Evolutionary conservation across 2,888 invertebrate species (phyloP), one percentile per base, ranked within the genome.

Genomic region (Epinotia nisella): DNA sequence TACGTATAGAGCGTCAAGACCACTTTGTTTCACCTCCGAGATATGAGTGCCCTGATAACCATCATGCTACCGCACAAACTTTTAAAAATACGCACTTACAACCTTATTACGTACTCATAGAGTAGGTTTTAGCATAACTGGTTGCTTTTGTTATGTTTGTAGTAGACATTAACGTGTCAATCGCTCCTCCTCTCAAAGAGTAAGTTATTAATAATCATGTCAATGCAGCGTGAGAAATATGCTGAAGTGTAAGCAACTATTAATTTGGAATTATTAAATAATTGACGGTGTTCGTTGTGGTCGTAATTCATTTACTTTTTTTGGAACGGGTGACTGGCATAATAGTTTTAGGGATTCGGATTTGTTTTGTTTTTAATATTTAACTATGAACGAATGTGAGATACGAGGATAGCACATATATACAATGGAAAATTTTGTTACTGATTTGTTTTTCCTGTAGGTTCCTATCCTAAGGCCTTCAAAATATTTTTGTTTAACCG

Each of bases 221-320:
- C 91, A 90, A 89, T 90, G 85, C 79, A 75, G 77, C 92, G 92
- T 93, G 92, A 92, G 92, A 93, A 92, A 89, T 88, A 87, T 90
- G 87, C 88, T 84, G 85, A 86, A 85, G 83, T 83, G 85, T 71
- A 70, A 81, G 87, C 85, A 88, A 89, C 88, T 90, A 89, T 90
- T 90, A 90, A 90, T 92, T 89, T 90, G 81, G 84, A 80, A 85
- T 90, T 90, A 92, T 90, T 90, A 84, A 83, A 90, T 92, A 91
- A 92, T 91, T 87, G 87, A 82, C 78, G 84, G 88, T 87, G 87
- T 90, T 62, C 79, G 85, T 87, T 88, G 87, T 87, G 86, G 83
- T 83, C 87, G 80, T 88, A 87, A 90, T 90, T 91, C 89, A 88
- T 88, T 87, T 87, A 87, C 87, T 86, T 87, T 88, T 85, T 83